phyloP scores from a whole-genome alignment of 2,888 invertebrate species.

The Mellilla xanthometata region DNA sequence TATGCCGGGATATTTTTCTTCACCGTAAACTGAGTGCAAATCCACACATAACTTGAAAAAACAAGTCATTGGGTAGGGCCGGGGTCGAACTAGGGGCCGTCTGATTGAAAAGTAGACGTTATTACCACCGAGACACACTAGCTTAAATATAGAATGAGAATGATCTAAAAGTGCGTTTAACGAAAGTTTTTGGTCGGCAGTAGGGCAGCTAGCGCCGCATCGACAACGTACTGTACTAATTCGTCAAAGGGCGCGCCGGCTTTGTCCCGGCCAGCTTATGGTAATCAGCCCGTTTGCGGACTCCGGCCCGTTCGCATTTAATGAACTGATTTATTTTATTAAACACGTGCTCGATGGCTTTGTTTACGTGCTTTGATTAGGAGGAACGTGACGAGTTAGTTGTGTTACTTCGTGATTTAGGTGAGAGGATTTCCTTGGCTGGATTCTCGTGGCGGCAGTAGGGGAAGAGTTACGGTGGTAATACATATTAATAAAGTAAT shows the following conservation, averaged over 20 bases:
- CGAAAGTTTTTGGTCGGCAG: conserved; percentile 2
- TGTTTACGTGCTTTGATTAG: conserved; percentile 23
- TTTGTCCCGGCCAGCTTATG: conserved; percentile 75
- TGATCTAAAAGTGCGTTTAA: conserved; percentile 11
- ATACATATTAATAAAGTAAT: too few relatives aligned
- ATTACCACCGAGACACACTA: too few relatives aligned
- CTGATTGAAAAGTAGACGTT: too few relatives aligned
- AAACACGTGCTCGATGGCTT: conserved; percentile 25
- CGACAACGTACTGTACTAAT: conserved; percentile 70
- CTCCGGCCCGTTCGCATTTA: conserved; percentile 25
- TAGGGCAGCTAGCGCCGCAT: conserved; percentile 28
- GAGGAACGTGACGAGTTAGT: conserved; percentile 15
- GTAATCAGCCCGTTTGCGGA: conserved; percentile 65
- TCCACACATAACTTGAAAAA: too few relatives aligned
- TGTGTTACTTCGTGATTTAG: conserved; percentile 1
- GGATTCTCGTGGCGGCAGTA: background rate
- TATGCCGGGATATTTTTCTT: too few relatives aligned
- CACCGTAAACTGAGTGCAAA: too few relatives aligned
- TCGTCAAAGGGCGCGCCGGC: conserved; percentile 74
- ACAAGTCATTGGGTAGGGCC: too few relatives aligned
- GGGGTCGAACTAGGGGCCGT: too few relatives aligned
- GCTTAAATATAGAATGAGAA: too few relatives aligned
- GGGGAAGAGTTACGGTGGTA: too few relatives aligned
- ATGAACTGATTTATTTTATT: conserved; percentile 34
- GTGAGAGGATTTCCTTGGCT: background rate